phyloP scores from a whole-genome alignment of 2,888 invertebrate species.

The Ctena decussata region DNA sequence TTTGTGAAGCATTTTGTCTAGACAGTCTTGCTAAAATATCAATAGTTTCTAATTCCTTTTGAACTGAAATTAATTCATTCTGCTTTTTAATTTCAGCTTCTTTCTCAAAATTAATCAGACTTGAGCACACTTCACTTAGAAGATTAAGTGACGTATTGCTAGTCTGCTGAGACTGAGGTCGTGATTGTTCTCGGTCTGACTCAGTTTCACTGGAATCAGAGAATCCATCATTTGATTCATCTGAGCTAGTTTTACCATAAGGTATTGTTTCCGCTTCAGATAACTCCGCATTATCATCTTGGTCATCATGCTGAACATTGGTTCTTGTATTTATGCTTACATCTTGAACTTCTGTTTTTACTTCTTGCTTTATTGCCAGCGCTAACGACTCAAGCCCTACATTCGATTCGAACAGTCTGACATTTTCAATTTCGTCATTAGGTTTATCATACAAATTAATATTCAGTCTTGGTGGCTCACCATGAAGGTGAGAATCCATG shows the following conservation, averaged over 20 bases:
- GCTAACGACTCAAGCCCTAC: background rate
- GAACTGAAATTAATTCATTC: constrained; percentile 44
- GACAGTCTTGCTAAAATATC: constrained; percentile 60
- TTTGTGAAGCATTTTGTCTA: background rate
- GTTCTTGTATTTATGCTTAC: background rate
- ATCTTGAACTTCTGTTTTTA: background rate
- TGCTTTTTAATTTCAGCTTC: constrained; percentile 54
- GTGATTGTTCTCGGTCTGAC: constrained; percentile 47
- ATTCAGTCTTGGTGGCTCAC: constrained; percentile 54
- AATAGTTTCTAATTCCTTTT: constrained; percentile 64
- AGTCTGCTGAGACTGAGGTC: constrained; percentile 26
- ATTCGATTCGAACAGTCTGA: background rate
- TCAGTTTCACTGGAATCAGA: constrained; percentile 42
- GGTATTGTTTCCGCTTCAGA: constrained; percentile 6
- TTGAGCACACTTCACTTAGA: constrained; percentile 63
- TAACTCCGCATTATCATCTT: background rate
- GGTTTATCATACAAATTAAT: constrained; percentile 52
- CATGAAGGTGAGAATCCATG: constrained; percentile 49
- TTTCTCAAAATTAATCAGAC: constrained; percentile 59
- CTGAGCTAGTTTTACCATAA: constrained; percentile 19
- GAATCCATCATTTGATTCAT: constrained; percentile 16
- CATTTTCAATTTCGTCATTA: constrained; percentile 41
- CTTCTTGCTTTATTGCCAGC: background rate
- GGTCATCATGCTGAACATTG: no score
- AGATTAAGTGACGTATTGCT: constrained; percentile 1